Base-by-base conservation (phyloP, 2,797 vertebrate genomes). In the Hipposideros larvatus region DNA sequence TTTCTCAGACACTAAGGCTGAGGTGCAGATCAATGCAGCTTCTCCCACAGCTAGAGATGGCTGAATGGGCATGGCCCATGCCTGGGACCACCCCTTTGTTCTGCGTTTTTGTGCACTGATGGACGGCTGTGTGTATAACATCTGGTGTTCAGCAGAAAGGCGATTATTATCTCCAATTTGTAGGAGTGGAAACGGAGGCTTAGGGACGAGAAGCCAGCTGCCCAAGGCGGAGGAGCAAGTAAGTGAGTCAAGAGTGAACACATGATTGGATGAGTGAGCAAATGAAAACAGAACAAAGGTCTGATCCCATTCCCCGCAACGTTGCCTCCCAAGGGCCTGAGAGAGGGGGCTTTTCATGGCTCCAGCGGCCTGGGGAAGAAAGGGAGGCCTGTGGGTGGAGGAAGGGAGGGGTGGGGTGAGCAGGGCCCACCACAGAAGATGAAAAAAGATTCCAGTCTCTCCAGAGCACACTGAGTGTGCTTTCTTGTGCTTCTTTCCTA, bases 71-170 rank as follows among this genome's bases (percentile, higher is more conserved):
- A 4, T 1, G 1, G n/a, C 46, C 46, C 26, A 1, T 0, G 9
- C 28, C 22, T 0, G 0, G 34, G 34, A 22, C 34, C 59, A 0
- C 28, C 61, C 0, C 48, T 15, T 22, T 5, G 59, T 13, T 59
- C 28, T 3, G 26, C 3, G 5, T 22, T n/a, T 74, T 22, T 31
- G 31, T 19, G n/a, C n/a, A 13, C 0, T 0, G 46, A 16, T 11
- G 13, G 7, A 37, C 0, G 2, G 31, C 61, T 53, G 28, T 55
- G 73, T 10, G 31, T 28, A 3, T 43, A 1, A 41, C 0, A 61
- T 26, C 26, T n/a, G 37, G 31, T 2, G 13, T 2, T 43, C 3
- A 5, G 46, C 46, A n/a, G 37, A 26, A 31, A 55, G 43, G 24
- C 0, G 10, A 63, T 10, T 28, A 1, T 46, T 75, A 46, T 16